Conservation (phyloP, 1,140 invertebrate genomes). For the Achatina immaculata region DNA sequence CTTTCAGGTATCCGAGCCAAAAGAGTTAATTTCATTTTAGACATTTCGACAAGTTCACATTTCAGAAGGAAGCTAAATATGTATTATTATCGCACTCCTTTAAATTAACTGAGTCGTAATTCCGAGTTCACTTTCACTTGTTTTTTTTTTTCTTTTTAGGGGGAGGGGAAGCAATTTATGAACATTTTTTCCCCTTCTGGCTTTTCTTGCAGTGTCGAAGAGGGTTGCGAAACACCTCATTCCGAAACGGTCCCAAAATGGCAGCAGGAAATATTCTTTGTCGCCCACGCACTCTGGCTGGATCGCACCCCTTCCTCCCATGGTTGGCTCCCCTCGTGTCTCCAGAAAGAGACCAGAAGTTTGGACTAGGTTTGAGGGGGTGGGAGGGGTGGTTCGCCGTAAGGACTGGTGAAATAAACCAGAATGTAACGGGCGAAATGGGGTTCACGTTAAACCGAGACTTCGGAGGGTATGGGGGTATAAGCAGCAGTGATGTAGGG, state of each 20-base stretch:
- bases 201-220: not conserved
- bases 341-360: not conserved
- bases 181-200: not conserved
- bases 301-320: not conserved
- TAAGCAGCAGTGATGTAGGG: too few species aligned
- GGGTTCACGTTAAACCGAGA: too few species aligned
- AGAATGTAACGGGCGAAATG: not conserved
- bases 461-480: too few species aligned
- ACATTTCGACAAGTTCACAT: too few species aligned
- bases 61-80: not conserved
- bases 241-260: slow-evolving; percentile 11
- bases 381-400: too few species aligned
- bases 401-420: not conserved
- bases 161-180: not conserved
- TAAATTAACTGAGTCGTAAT: not conserved
- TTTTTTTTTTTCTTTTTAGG: too few species aligned
- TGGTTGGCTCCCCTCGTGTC: not conserved
- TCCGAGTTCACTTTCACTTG: not conserved
- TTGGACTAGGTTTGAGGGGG: too few species aligned
- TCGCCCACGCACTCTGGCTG: not conserved
- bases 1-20: too few species aligned
- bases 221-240: not conserved
- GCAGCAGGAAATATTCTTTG: not conserved
- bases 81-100: not conserved
- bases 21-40: too few species aligned